A percentile compares a stretch with the other conserved stretches of the same genome.
phyloP scores from a whole-genome alignment of 2,888 invertebrate species.

The Lathronympha strigana region DNA sequence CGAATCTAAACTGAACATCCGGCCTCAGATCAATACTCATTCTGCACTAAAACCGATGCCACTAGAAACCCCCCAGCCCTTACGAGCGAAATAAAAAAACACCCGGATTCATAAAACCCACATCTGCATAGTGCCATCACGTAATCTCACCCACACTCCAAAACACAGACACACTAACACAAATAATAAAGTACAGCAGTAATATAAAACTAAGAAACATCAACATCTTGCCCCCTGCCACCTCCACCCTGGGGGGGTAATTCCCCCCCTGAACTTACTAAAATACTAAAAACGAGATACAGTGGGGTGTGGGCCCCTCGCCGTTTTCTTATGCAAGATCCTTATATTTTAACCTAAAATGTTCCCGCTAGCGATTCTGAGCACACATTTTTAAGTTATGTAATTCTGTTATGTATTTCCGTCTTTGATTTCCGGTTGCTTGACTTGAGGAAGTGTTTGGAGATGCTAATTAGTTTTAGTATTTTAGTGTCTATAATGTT shows the following conservation, averaged over 20 bases:
- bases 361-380: conserved; percentile 47
- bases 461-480: conserved; percentile 7
- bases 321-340: conserved; percentile 84
- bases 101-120: conserved; percentile 57
- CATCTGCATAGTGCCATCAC: conserved; percentile 76
- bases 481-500: not conserved
- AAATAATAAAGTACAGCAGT: conserved; percentile 83
- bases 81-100: conserved; percentile 50
- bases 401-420: conserved; percentile 39
- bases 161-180: conserved; percentile 71
- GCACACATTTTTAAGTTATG: conserved; percentile 48
- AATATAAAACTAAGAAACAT: conserved; percentile 85
- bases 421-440: conserved; percentile 16
- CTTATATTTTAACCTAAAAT: conserved; percentile 59
- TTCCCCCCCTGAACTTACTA: conserved; percentile 83
- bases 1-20: conserved; percentile 25
- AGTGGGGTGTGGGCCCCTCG: conserved; percentile 66
- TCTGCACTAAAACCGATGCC: conserved; percentile 38
- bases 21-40: conserved; percentile 38
- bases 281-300: conserved; percentile 85
- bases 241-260: conserved; percentile 67
- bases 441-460: not conserved
- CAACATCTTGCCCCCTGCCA: conserved; percentile 76
- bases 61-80: conserved; percentile 40
- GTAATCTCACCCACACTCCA: conserved; percentile 56